Evolutionary conservation across 1,140 invertebrate genomes (phyloP).

Genomic region (Trachelipus rathkii): DNA sequence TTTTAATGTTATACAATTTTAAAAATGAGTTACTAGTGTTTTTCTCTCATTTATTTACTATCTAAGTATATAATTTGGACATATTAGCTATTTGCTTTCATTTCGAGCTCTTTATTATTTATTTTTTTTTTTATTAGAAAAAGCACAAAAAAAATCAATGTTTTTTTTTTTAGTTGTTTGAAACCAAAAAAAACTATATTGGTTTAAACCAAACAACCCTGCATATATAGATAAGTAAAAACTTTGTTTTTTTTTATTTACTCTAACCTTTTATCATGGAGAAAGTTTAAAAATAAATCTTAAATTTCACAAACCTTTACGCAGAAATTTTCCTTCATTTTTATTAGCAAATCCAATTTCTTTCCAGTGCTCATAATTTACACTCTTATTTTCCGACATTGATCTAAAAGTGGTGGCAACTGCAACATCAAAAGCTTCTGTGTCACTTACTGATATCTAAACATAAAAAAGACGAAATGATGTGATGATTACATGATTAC

Average conservation of each 20-base stretch:
- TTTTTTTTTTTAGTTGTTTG: too few species aligned
- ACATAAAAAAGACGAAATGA: background rate
- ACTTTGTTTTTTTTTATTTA: background rate
- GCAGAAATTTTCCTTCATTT: slow-evolving; percentile 40
- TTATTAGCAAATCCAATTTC: slow-evolving; percentile 43
- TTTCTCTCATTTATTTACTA: too few species aligned
- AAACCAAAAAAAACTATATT: background rate
- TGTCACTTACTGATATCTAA: slow-evolving; percentile 31
- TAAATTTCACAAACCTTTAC: slow-evolving; percentile 34
- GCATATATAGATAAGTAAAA: background rate
- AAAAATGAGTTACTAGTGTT: too few species aligned
- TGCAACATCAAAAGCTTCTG: slow-evolving; percentile 29
- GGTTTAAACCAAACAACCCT: background rate
- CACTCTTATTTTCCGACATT: slow-evolving; percentile 40
- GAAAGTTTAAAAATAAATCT: background rate
- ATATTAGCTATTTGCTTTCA: too few species aligned
- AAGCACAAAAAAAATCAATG: too few species aligned
- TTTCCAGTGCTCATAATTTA: slow-evolving; percentile 45
- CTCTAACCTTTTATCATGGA: background rate
- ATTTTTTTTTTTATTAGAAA: too few species aligned
- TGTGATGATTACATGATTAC: too few species aligned
- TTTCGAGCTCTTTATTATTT: too few species aligned
- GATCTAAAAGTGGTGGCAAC: slow-evolving; percentile 31
- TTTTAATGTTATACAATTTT: too few species aligned
- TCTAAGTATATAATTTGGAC: too few species aligned